These are phyloP conservation scores for Didymodactylos carnosus DNA, from an alignment of 2,888 invertebrate species.

Conservation along the genomic window DNA sequence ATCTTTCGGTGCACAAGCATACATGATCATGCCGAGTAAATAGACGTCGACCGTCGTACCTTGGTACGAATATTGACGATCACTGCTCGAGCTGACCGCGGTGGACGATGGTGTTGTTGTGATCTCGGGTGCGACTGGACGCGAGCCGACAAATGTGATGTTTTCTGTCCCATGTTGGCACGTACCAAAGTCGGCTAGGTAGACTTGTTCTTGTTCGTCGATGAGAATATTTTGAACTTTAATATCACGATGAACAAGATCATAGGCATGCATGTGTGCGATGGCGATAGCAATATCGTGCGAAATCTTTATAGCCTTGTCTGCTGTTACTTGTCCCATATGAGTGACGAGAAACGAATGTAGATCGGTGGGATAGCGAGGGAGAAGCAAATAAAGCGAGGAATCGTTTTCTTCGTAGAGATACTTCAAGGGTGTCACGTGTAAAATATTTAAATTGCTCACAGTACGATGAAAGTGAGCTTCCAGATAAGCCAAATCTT, in stretches of 20 bases:
- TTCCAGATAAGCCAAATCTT: neutral
- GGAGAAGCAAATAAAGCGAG: neutral
- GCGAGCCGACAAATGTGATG: neutral
- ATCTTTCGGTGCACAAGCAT: neutral
- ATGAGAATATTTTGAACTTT: neutral
- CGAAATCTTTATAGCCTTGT: neutral
- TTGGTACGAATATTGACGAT: neutral
- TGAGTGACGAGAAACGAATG: neutral
- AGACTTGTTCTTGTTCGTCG: neutral
- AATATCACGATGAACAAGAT: neutral
- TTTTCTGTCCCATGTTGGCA: neutral
- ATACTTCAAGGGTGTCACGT: neutral
- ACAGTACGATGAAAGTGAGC: neutral
- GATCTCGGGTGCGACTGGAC: neutral
- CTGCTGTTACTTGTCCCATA: neutral
- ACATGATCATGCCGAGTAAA: neutral
- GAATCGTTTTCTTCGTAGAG: neutral
- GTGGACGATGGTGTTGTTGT: neutral
- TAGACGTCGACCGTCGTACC: neutral
- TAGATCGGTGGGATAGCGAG: neutral
- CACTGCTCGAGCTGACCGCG: neutral
- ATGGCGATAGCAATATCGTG: neutral
- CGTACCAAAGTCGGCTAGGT: neutral
- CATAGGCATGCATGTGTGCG: neutral
- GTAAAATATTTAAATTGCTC: neutral